Evolutionary conservation across 2,888 invertebrate genomes (phyloP).

Genomic region (Cantharis rufa): DNA sequence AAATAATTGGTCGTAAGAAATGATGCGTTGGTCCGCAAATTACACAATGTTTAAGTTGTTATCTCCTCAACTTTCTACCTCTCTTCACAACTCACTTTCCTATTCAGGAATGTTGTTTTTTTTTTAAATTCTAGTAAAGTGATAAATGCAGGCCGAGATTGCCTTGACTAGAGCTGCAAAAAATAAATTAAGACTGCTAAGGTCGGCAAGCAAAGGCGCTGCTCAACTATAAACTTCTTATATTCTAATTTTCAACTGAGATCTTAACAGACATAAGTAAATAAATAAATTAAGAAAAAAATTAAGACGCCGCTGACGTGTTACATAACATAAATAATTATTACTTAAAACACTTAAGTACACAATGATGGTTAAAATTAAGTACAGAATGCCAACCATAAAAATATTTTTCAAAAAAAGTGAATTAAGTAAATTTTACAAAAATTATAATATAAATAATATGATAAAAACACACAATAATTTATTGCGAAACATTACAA

Average conservation of each 20-base stretch:
- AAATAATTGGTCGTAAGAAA: constrained; percentile 40
- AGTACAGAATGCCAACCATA: constrained; percentile 19
- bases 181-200: constrained; percentile 37
- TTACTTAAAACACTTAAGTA: neutral
- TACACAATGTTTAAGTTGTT: constrained; percentile 40
- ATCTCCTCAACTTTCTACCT: neutral
- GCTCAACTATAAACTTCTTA: constrained; percentile 40
- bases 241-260: constrained; percentile 27
- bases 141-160: constrained; percentile 30
- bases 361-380: constrained; percentile 19
- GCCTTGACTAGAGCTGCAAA: constrained; percentile 51
- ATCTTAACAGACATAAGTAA: constrained; percentile 28
- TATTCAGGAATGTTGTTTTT: constrained; percentile 53
- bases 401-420: neutral
- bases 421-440: neutral
- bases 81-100: constrained; percentile 40
- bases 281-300: constrained; percentile 16
- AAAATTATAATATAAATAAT: neutral
- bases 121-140: constrained; percentile 41
- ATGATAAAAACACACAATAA: neutral
- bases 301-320: neutral
- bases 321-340: neutral
- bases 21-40: constrained; percentile 56
- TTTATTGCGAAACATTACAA: constrained; percentile 27
- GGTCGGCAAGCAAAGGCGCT: constrained; percentile 47